phyloP scores from a whole-genome alignment of 2,888 invertebrate species.

The Gymnocheta viridis region DNA sequence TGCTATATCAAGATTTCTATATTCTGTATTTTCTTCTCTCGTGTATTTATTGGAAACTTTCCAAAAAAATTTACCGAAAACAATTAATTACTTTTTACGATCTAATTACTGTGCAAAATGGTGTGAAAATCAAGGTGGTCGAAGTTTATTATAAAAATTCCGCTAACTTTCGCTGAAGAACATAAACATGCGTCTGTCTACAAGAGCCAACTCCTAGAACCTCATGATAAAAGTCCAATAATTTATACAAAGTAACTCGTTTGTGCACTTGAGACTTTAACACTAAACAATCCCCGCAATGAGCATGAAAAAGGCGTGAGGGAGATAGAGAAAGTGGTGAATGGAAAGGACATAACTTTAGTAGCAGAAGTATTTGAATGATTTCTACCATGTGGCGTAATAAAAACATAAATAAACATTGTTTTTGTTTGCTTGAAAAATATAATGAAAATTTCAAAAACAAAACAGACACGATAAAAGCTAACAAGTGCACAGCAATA shows the following conservation, averaged over 20 bases:
- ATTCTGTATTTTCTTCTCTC: too few species aligned
- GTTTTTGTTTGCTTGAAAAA: neutral
- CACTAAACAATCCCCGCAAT: neutral
- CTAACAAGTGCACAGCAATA: conserved; percentile 57
- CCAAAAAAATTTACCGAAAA: neutral
- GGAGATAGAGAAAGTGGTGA: conserved; percentile 1
- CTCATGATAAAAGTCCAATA: conserved; percentile 19
- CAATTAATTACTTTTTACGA: neutral
- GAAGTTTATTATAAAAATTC: neutral
- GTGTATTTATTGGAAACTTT: neutral
- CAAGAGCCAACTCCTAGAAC: neutral
- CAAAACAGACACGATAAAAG: conserved; percentile 13
- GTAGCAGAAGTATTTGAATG: conserved; percentile 4
- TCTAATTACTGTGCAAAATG: conserved; percentile 27
- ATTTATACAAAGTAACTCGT: conserved; percentile 46
- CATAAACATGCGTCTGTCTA: neutral
- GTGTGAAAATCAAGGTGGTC: neutral
- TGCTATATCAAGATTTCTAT: too few species aligned
- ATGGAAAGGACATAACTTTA: neutral
- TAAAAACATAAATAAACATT: conserved; percentile 16
- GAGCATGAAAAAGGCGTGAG: neutral
- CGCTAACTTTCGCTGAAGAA: neutral
- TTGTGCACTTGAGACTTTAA: conserved; percentile 58
- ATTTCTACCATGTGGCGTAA: conserved; percentile 35
- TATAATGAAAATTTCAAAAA: neutral